phyloP scores from a whole-genome alignment of 2,888 invertebrate species.

The Lepeophtheirus nordmannii region DNA sequence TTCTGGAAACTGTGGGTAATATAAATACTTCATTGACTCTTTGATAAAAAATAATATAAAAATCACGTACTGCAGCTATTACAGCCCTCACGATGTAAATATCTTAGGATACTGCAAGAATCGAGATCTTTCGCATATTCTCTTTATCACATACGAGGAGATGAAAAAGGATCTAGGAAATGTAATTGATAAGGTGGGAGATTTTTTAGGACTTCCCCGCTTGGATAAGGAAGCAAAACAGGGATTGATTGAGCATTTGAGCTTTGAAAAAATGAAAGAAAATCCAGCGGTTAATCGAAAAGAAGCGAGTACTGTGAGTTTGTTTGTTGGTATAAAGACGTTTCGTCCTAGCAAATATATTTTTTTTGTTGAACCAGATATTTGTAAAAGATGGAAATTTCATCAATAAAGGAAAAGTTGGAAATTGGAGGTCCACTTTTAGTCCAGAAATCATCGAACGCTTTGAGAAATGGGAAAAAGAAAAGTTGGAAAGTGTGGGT shows the following conservation, averaged over 20 bases:
- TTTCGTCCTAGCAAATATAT: background rate
- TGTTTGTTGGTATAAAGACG: background rate
- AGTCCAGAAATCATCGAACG: background rate
- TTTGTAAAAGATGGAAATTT: background rate
- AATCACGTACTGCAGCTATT: background rate
- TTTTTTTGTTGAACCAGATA: background rate
- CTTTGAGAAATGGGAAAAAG: background rate
- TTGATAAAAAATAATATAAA: too few relatives aligned
- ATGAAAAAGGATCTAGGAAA: constrained; percentile 39
- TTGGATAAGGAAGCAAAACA: background rate
- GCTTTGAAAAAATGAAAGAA: background rate
- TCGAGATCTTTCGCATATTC: constrained; percentile 41
- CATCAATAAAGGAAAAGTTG: background rate
- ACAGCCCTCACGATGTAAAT: background rate
- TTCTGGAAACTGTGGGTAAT: background rate
- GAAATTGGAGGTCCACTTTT: background rate
- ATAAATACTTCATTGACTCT: too few relatives aligned
- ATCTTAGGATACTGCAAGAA: background rate
- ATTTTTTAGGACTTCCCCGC: background rate
- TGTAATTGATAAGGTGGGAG: background rate
- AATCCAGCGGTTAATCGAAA: background rate
- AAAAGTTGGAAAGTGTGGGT: background rate
- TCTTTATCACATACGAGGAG: too few relatives aligned
- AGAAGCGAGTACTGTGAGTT: background rate
- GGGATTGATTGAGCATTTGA: background rate